phyloP scores from a whole-genome alignment of 2,888 invertebrate genomes.

The Dynastes maya region DNA sequence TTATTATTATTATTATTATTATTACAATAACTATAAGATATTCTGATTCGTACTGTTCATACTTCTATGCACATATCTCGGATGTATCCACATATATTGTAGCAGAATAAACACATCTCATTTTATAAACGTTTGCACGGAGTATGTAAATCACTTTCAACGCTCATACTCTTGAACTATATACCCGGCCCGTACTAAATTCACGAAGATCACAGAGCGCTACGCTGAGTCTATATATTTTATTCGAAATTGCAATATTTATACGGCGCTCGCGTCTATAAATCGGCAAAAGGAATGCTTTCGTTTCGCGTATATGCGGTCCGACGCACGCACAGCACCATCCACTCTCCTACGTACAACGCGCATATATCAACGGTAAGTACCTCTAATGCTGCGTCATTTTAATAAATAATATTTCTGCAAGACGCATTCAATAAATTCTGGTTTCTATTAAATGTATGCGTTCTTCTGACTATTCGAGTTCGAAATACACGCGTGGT shows the following conservation, averaged over 20 bases:
- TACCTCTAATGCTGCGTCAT: conserved; percentile 53
- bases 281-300: neutral
- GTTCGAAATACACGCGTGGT: neutral
- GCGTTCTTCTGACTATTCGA: neutral
- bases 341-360: neutral
- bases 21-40: no score
- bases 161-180: conserved; percentile 2
- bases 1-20: no score
- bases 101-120: neutral
- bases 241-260: conserved; percentile 48
- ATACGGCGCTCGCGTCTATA: conserved; percentile 29
- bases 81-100: neutral
- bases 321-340: neutral
- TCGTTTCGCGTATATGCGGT: conserved; percentile 1
- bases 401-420: conserved; percentile 54
- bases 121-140: neutral
- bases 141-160: conserved; percentile 20
- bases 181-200: conserved; percentile 11
- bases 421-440: conserved; percentile 54
- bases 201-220: conserved; percentile 30
- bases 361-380: conserved; percentile 51
- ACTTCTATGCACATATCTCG: neutral
- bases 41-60: no score
- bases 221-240: conserved; percentile 23
- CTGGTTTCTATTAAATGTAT: conserved; percentile 49